Conservation (phyloP, 1,140 invertebrate genomes). For the Lasaia peninsularis region DNA sequence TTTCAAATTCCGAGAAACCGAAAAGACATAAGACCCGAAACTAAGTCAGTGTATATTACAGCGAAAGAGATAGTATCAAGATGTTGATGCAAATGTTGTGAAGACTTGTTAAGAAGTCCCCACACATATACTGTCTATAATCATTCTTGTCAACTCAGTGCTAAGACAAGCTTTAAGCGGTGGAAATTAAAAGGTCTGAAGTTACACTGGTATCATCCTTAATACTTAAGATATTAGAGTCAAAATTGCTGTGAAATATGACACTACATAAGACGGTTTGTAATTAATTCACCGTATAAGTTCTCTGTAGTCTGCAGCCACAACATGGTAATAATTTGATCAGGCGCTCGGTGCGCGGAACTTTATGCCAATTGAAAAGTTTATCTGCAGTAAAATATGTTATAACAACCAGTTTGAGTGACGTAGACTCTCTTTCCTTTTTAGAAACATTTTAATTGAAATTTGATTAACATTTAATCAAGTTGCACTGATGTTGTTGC, state of each 20-base stretch:
- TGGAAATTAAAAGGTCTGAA: conserved; percentile 35
- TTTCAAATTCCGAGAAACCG: no score
- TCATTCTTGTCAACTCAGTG: conserved; percentile 58
- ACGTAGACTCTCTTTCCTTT: conserved; percentile 32
- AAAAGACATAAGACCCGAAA: conserved; percentile 31
- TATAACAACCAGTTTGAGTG: conserved; percentile 55
- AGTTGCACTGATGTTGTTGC: background rate
- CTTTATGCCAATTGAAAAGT: conserved; percentile 72
- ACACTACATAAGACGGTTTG: conserved; percentile 38
- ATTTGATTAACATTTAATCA: background rate
- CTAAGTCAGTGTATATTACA: conserved; percentile 52
- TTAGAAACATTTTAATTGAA: conserved; percentile 27
- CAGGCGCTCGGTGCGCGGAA: conserved; percentile 58
- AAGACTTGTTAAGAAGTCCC: conserved; percentile 68
- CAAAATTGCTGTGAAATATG: conserved; percentile 25
- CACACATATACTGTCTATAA: conserved; percentile 50
- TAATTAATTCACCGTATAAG: conserved; percentile 34
- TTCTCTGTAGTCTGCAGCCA: conserved; percentile 48
- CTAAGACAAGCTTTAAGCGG: conserved; percentile 33
- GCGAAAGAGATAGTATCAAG: conserved; percentile 33
- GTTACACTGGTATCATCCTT: conserved; percentile 17
- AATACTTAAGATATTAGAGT: conserved; percentile 24
- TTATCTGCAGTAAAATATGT: conserved; percentile 59
- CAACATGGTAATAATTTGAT: conserved; percentile 73
- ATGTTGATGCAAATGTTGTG: conserved; percentile 59